Percentiles rank a stretch among this genome's conserved stretches.
Conservation (phyloP, 2,888 invertebrate genomes). For the Euplexia lucipara region DNA sequence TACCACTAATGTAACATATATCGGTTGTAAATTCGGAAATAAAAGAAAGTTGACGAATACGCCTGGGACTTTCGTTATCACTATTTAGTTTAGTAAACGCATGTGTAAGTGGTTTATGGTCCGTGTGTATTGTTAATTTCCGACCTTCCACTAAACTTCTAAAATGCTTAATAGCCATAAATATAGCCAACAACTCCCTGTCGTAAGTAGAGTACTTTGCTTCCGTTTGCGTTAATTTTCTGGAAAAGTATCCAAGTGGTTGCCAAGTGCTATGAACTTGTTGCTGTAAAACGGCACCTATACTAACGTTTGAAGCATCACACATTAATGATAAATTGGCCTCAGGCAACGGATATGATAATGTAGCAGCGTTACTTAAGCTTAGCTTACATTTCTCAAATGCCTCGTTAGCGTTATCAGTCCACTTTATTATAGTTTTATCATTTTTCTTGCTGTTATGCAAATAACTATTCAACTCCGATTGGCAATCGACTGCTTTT, state of each 20-base stretch:
- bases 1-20: too few species aligned
- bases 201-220: neutral
- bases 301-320: neutral
- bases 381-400: conserved; percentile 3
- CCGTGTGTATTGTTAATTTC: neutral
- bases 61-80: too few species aligned
- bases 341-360: neutral
- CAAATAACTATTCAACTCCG: neutral
- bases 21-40: too few species aligned
- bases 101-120: neutral
- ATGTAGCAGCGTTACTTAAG: neutral
- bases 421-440: neutral
- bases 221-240: conserved; percentile 17
- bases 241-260: conserved; percentile 41
- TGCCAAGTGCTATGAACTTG: conserved; percentile 21
- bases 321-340: neutral
- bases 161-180: neutral
- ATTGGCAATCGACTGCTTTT: neutral
- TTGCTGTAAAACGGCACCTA: conserved; percentile 75
- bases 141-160: neutral
- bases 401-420: neutral
- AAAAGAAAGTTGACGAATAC: too few species aligned
- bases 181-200: neutral
- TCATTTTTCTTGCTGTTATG: neutral
- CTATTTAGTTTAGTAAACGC: too few species aligned